Evolutionary conservation across 1,140 invertebrate species (phyloP).

Genomic region (Drosophila sturtevanti): DNA sequence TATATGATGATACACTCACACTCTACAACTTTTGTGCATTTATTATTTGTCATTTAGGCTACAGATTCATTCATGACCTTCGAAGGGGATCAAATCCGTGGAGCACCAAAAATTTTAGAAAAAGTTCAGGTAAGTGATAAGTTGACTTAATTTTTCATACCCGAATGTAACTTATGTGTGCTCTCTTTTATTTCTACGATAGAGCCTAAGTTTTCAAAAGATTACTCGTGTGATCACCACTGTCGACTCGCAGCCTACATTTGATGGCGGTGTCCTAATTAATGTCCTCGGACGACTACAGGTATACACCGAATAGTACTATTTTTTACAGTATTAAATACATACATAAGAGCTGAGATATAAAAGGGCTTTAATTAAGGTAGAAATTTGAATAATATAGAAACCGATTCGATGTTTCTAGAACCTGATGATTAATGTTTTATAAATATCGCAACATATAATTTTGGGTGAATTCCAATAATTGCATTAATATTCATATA

Average conservation of each 20-base stretch:
- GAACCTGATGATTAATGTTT: too few species aligned
- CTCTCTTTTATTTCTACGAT: neutral
- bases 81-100: conserved; percentile 95
- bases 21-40: conserved; percentile 4
- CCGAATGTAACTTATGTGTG: neutral
- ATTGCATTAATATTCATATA: too few species aligned
- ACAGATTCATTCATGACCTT: conserved; percentile 97
- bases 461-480: too few species aligned
- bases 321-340: too few species aligned
- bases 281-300: conserved; percentile 96
- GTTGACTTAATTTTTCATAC: too few species aligned
- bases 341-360: too few species aligned
- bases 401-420: too few species aligned
- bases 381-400: too few species aligned
- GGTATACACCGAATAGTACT: conserved; percentile 86
- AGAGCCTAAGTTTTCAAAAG: conserved; percentile 95
- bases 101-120: conserved; percentile 95
- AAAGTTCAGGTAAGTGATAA: conserved; percentile 91
- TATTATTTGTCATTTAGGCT: conserved; percentile 85
- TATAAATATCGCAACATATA: too few species aligned
- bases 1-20: conserved; percentile 10
- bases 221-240: conserved; percentile 95
- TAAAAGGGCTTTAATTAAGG: too few species aligned
- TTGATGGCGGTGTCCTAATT: conserved; percentile 96
- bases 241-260: conserved; percentile 97